phyloP scores from a whole-genome alignment of 2,888 invertebrate species.

The Aphidius colemani region DNA sequence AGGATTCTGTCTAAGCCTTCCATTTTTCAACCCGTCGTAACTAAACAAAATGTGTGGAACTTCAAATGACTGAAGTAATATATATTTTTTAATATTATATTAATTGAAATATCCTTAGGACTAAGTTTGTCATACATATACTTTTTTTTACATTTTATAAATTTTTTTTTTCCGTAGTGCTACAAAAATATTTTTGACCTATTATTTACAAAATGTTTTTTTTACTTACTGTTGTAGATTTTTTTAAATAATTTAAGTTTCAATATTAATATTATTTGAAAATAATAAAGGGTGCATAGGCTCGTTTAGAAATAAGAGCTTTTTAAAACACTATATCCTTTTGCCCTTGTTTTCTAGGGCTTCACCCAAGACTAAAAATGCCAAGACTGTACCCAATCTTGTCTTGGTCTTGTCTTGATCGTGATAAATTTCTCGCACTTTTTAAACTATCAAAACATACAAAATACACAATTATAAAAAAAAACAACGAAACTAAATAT shows the following conservation, averaged over 20 bases:
- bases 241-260: no score
- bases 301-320: background rate
- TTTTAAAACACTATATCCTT: background rate
- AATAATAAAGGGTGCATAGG: background rate
- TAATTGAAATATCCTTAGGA: no score
- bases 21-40: background rate
- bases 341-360: background rate
- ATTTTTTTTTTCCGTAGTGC: no score
- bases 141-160: no score
- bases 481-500: no score
- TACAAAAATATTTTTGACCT: no score
- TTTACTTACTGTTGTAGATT: no score
- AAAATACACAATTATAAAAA: no score
- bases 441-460: no score
- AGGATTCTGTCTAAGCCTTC: constrained; percentile 7
- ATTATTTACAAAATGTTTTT: no score
- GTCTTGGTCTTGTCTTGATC: constrained; percentile 2
- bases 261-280: background rate
- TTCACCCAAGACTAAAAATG: background rate
- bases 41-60: background rate
- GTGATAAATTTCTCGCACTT: no score
- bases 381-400: constrained; percentile 8
- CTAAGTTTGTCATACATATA: no score
- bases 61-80: background rate
- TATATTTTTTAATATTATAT: background rate